Conservation (phyloP, 1,140 invertebrate genomes). For the Rhizoglyphus robini region DNA sequence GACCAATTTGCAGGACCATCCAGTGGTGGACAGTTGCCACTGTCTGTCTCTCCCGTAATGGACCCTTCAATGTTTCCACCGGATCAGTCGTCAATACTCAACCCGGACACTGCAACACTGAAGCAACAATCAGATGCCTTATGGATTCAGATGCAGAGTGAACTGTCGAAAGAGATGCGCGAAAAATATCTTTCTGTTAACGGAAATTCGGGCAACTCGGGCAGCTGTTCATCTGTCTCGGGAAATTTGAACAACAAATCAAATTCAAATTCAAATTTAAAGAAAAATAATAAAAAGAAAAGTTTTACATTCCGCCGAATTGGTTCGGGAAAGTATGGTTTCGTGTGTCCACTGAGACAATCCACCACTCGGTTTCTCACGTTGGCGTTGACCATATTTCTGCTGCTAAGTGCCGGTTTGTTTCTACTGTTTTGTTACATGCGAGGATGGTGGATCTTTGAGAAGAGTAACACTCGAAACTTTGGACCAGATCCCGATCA, state of each 20-base stretch:
- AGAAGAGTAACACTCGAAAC: not conserved
- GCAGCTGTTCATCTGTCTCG: not conserved
- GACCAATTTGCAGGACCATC: not conserved
- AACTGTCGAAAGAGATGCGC: constrained; percentile 7
- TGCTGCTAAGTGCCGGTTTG: not conserved
- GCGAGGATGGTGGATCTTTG: not conserved
- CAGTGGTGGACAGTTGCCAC: not conserved
- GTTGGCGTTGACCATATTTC: not conserved
- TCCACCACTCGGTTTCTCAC: not conserved
- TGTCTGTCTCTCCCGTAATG: not conserved
- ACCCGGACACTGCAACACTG: not conserved
- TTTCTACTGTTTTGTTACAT: not conserved
- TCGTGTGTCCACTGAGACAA: not conserved
- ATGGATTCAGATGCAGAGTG: constrained; percentile 17
- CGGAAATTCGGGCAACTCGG: not conserved
- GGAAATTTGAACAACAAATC: not conserved
- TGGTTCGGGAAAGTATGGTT: not conserved
- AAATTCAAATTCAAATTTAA: not conserved
- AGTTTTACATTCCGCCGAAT: constrained; percentile 4
- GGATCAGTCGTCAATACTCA: not conserved
- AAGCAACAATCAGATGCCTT: constrained; percentile 1
- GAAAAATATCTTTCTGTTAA: constrained; percentile 11
- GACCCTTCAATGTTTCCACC: not conserved
- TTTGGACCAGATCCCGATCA: constrained; percentile 33
- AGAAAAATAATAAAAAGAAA: not conserved